Evolutionary conservation across 1,140 invertebrate species (phyloP), one percentile per base, ranked within the genome.

Genomic region (Dolichoris vasculosae): DNA sequence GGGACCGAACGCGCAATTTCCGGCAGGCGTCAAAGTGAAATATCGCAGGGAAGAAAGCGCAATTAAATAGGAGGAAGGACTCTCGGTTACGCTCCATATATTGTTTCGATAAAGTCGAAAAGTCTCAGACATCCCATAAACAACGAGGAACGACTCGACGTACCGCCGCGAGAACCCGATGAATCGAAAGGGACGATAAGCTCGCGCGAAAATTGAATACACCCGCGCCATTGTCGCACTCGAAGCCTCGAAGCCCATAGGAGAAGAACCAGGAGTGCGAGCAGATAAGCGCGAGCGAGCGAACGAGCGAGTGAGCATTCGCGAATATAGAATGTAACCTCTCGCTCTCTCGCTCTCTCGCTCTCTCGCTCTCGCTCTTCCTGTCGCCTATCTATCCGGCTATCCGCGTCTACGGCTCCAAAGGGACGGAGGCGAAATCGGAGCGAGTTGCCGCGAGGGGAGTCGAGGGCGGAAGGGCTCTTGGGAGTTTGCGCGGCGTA

Each of bases 181-280:
- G 85, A 86, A 86, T 86, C 64, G 85, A 86, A 86, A 86, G 83
- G 81, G 81, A 73, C 75, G 85, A 86, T 86, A 86, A 86, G 85
- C 81, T 48, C 63, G 81, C 46, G 67, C 48, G 86, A 77, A 88
- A 89, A 86, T 81, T 78, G 83, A 89, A 88, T 86, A 48, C 83
- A 85, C 73, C 67, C 55, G 46, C 40, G 64, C 48, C 84, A 85
- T 86, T 82, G 85, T 82, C 80, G 43, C 75, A 78, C 43, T 55
- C 55, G 55, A 26, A 13, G n/a, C n/a, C n/a, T n/a, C n/a, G n/a
- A n/a, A 20, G 1, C 13, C 0, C 38, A 11, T 23, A n/a, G 38
- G 35, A 81, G 78, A 64, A 81, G 38, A 51, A 82, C 71, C n/a
- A 46, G 38, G 69, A 73, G 76, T 35, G 51, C 32, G 32, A 64